Percentiles rank a stretch among this genome's conserved stretches.
These are phyloP conservation scores for Cremastinae sp. DNA, from an alignment of 2,888 invertebrate genomes.

Conservation along the genomic window DNA sequence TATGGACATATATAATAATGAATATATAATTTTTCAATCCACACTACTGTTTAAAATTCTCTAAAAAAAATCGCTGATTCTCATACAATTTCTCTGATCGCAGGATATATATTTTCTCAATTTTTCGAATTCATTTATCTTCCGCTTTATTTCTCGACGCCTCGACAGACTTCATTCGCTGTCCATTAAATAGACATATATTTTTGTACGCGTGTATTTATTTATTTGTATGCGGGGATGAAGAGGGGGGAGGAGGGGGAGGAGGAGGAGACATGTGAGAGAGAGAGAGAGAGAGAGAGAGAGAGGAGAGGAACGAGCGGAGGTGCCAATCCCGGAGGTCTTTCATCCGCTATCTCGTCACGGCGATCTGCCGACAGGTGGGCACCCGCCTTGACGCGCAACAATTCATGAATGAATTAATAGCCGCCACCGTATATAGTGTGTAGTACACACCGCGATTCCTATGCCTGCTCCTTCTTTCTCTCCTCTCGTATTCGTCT, in stretches of 20 bases:
- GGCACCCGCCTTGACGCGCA: slow-evolving; percentile 76
- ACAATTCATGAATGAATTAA: slow-evolving; percentile 79
- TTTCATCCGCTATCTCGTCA: slow-evolving; percentile 75
- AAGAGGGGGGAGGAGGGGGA: too few species aligned
- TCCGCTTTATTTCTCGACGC: slow-evolving; percentile 34
- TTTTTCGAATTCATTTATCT: slow-evolving; percentile 42
- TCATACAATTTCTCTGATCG: too few species aligned
- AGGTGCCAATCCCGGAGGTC: slow-evolving; percentile 63
- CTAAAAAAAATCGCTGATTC: too few species aligned
- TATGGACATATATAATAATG: too few species aligned
- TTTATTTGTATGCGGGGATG: slow-evolving; percentile 2
- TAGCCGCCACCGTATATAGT: slow-evolving; percentile 71
- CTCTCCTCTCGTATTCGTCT: slow-evolving; percentile 56
- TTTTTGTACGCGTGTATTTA: slow-evolving; percentile 5
- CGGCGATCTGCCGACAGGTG: slow-evolving; percentile 77
- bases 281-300: too few species aligned
- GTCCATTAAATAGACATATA: slow-evolving; percentile 12
- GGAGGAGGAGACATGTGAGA: too few species aligned
- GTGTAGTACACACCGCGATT: slow-evolving; percentile 52
- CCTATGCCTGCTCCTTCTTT: too few species aligned
- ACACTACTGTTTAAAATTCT: too few species aligned
- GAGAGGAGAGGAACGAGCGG: too few species aligned
- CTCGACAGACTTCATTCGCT: slow-evolving; percentile 41
- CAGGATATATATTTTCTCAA: slow-evolving; percentile 57
- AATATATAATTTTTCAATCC: too few species aligned